These are phyloP conservation scores for Tichodroma muraria DNA, from an alignment of 2,113 vertebrate species.

Conservation along the genomic window DNA sequence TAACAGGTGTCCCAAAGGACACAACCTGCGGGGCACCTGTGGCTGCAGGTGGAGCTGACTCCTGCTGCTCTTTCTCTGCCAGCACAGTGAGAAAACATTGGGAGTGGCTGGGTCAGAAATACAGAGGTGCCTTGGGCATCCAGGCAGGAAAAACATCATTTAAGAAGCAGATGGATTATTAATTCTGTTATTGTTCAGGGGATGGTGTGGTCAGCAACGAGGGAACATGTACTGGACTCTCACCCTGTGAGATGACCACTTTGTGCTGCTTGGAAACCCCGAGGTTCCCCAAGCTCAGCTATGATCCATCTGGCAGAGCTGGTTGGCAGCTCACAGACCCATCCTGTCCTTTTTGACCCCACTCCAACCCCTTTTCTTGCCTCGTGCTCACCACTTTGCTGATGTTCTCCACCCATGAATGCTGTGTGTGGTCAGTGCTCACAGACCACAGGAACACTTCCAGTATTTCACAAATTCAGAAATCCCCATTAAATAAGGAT, in stretches of 20 bases:
- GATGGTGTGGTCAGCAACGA: background rate
- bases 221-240: background rate
- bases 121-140: background rate
- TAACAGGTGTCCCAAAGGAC: background rate
- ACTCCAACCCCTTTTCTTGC: background rate
- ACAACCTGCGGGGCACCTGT: background rate
- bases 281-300: background rate
- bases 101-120: background rate
- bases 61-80: background rate
- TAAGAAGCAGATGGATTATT: background rate
- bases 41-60: background rate
- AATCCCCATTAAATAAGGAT: slow-evolving; percentile 1
- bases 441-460: background rate
- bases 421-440: background rate
- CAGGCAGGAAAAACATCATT: background rate
- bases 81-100: background rate
- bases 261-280: background rate
- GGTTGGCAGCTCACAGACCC: background rate
- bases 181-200: background rate
- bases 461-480: slow-evolving; percentile 6
- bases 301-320: background rate
- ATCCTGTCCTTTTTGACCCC: background rate
- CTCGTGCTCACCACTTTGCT: background rate
- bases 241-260: background rate
- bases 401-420: background rate